Conservation (phyloP, 2,888 invertebrate genomes). For the Habrosyne pyritoides region DNA sequence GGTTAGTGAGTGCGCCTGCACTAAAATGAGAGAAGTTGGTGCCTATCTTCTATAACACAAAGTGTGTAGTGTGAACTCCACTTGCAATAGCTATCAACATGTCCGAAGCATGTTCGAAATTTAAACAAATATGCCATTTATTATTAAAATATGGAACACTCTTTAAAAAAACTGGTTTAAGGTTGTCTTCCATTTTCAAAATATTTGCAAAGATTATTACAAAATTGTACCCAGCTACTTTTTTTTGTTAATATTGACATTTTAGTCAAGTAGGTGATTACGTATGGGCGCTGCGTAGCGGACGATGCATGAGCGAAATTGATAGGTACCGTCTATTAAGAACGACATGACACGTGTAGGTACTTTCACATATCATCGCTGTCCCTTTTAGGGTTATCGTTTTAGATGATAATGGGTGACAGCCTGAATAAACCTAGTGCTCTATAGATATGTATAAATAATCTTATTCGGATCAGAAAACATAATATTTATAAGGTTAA, state of each 20-base stretch:
- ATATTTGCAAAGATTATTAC: too few species aligned
- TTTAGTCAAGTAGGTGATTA: constrained; percentile 11
- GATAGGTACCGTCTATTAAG: constrained; percentile 28
- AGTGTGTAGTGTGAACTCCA: too few species aligned
- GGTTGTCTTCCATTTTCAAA: too few species aligned
- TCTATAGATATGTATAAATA: neutral
- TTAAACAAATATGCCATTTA: too few species aligned
- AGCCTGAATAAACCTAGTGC: neutral
- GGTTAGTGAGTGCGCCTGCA: too few species aligned
- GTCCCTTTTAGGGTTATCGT: neutral
- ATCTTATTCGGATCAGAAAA: neutral
- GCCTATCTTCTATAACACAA: too few species aligned
- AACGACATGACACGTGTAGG: constrained; percentile 31
- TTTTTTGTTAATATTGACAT: neutral
- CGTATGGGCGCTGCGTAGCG: constrained; percentile 25
- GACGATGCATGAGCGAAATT: constrained; percentile 26
- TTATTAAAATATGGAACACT: too few species aligned
- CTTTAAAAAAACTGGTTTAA: too few species aligned
- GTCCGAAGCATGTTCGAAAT: too few species aligned
- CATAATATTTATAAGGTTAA: too few species aligned
- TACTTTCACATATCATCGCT: constrained; percentile 13
- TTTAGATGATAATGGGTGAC: neutral
- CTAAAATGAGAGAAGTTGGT: too few species aligned
- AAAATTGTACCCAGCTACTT: constrained; percentile 3
- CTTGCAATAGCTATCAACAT: too few species aligned